Conservation (phyloP, 2,797 vertebrate species). For the Loriculus beryllinus region DNA sequence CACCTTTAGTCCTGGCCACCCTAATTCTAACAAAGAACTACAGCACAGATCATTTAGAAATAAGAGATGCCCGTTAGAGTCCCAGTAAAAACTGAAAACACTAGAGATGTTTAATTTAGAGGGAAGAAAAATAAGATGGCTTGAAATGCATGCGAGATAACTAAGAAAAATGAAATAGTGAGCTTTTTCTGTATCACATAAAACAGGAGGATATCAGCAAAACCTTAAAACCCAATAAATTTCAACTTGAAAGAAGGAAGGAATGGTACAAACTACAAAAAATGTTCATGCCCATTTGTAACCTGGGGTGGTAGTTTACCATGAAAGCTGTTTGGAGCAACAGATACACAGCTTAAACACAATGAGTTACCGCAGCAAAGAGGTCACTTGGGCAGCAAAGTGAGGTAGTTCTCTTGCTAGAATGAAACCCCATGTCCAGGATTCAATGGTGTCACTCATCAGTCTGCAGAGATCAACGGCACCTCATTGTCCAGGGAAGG, state of each 20-base stretch:
- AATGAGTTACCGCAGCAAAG: background rate
- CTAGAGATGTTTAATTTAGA: background rate
- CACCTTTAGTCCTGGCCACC: background rate
- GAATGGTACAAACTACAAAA: background rate
- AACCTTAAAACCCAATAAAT: background rate
- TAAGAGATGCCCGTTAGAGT: background rate
- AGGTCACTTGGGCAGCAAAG: background rate
- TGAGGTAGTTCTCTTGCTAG: slow-evolving; percentile 63
- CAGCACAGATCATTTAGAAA: background rate
- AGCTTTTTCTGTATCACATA: background rate
- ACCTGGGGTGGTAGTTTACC: background rate
- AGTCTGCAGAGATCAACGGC: slow-evolving; percentile 55
- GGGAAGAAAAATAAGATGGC: background rate
- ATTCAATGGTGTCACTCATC: slow-evolving; percentile 64
- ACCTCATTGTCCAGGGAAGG: slow-evolving; percentile 83
- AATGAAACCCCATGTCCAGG: slow-evolving; percentile 80
- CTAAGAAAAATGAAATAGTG: background rate
- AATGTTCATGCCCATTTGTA: background rate
- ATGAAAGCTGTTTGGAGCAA: background rate
- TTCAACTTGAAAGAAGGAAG: background rate
- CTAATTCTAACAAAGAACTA: background rate
- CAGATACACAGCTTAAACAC: background rate
- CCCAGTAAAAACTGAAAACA: background rate
- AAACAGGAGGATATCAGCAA: background rate
- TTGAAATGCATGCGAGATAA: background rate